phyloP scores from a whole-genome alignment of 1,140 invertebrate species.

The Eupristina koningsbergeri region DNA sequence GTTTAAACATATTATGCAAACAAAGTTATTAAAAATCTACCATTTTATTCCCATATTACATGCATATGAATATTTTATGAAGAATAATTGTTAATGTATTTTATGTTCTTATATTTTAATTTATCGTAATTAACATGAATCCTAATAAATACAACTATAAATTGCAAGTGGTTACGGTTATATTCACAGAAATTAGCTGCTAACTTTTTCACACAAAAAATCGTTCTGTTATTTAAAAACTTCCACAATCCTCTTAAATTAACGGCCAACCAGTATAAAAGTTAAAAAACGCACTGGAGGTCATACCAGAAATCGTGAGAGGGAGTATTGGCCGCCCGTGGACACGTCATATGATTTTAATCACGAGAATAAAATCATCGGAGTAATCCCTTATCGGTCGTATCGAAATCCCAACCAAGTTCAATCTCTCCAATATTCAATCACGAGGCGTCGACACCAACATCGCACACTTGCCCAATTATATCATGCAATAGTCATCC shows the following conservation, averaged over 20 bases:
- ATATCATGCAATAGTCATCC: neutral
- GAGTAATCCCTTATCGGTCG: constrained; percentile 17
- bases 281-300: neutral
- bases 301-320: no score
- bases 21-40: no score
- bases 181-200: no score
- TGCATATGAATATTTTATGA: no score
- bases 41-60: no score
- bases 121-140: no score
- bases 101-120: no score
- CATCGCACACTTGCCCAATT: neutral
- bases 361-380: neutral
- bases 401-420: neutral
- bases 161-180: no score
- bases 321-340: neutral
- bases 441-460: neutral
- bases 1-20: no score
- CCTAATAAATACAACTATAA: no score
- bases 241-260: neutral
- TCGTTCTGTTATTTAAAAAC: neutral
- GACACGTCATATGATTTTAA: neutral
- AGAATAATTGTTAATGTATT: no score
- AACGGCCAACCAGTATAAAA: neutral
- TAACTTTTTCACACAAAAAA: neutral
- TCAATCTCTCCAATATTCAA: constrained; percentile 7